These are phyloP conservation scores for Vidua chalybeata DNA, from an alignment of 2,113 vertebrate species.

Conservation along the genomic window DNA sequence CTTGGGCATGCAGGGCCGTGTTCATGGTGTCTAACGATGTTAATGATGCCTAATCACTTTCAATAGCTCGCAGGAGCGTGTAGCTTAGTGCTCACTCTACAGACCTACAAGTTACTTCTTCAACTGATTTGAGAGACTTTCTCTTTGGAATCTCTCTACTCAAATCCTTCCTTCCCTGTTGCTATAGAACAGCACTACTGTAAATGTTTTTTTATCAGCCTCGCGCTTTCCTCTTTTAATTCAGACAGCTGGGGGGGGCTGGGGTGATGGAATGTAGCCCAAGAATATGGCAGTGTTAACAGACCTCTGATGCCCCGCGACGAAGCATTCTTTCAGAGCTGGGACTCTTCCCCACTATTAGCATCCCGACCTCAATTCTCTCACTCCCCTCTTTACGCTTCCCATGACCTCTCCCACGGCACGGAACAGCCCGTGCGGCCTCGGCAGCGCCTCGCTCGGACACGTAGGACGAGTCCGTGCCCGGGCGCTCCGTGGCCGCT, in stretches of 20 bases:
- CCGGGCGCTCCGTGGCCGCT: neutral
- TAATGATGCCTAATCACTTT: neutral
- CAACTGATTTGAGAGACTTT: neutral
- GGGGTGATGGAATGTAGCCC: neutral
- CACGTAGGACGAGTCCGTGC: too few relatives aligned
- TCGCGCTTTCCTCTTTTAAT: neutral
- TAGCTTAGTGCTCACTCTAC: neutral
- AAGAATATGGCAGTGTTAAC: neutral
- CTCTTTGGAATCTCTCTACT: neutral
- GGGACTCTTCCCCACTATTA: neutral
- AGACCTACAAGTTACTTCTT: neutral
- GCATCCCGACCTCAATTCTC: neutral
- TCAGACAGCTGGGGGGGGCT: neutral
- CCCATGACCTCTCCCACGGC: neutral
- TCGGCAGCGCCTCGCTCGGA: neutral
- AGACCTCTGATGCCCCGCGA: neutral
- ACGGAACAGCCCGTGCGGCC: neutral
- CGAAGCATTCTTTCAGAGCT: neutral
- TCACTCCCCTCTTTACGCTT: neutral
- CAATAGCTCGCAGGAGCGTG: neutral
- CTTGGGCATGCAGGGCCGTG: neutral
- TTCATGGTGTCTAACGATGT: neutral
- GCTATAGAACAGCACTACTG: neutral
- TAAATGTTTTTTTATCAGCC: neutral
- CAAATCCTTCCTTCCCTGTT: neutral